Evolutionary conservation across 2,888 invertebrate genomes (phyloP).

Genomic region (Xanthia togata): DNA sequence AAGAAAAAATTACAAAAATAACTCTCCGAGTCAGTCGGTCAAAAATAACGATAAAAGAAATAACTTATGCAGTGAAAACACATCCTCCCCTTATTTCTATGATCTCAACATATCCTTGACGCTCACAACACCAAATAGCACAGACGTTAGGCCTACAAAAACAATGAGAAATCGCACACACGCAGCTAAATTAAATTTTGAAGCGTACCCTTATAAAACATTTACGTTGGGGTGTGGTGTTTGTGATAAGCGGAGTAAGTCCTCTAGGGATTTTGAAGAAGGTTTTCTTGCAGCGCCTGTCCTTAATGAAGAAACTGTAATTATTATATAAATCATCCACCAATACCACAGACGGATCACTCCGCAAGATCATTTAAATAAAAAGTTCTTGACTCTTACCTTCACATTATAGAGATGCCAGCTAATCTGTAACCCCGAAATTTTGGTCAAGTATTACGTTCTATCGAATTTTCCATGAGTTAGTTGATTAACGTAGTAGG

Average conservation of each 20-base stretch:
- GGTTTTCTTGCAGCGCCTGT: neutral
- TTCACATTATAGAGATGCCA: neutral
- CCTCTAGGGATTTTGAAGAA: neutral
- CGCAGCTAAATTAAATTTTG: slow-evolving; percentile 81
- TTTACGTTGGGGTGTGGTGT: slow-evolving; percentile 67
- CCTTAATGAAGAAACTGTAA: neutral
- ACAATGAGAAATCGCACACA: slow-evolving; percentile 77
- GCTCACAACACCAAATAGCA: slow-evolving; percentile 52
- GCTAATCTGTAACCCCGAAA: neutral
- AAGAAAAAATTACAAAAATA: too few species aligned
- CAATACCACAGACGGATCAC: too few species aligned
- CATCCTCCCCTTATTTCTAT: neutral
- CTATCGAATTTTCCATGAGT: neutral
- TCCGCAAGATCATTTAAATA: too few species aligned
- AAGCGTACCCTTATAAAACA: slow-evolving; percentile 82
- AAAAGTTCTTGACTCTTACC: too few species aligned
- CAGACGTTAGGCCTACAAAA: slow-evolving; percentile 74
- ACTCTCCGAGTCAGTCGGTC: neutral
- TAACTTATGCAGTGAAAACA: neutral
- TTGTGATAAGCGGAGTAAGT: slow-evolving; percentile 27
- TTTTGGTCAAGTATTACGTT: too few species aligned
- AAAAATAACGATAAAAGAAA: neutral
- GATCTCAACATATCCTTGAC: slow-evolving; percentile 40
- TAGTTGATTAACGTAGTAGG: neutral
- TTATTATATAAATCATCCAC: too few species aligned